Base-by-base conservation (phyloP, 2,888 invertebrate species). In the Elysia crispata region DNA sequence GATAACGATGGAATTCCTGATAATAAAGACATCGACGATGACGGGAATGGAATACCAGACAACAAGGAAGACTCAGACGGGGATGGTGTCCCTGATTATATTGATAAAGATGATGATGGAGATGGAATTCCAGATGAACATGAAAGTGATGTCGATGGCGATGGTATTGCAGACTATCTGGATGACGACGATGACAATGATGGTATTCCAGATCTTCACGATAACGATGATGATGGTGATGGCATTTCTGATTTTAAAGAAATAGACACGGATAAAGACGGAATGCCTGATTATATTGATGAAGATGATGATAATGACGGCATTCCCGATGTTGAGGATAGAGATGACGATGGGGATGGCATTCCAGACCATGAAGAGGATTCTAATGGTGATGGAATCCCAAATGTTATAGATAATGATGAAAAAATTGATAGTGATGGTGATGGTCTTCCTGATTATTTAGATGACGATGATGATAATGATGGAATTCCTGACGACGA, bases 231-330 rank as follows among this genome's bases (percentile, higher is more conserved):
- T 33, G 88, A 90, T 84, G 89, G 83, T 6, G 83, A 86, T 78
- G 86, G 86, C 1, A 83, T 85, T 25, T 83, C 85, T 6, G 85
- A 86, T 79, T 18, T 79, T 62, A 13, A 28, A 41, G 87, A 86
- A 15, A 80, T 79, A 49, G 91, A 91, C 80, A 82, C 73, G 28
- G 89, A 91, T 83, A 88, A 87, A n/a, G 90, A 91, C 82, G 91
- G 91, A 1, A 88, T 90, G 76, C 90, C 89, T 18, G 88, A 89
- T 78, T 80, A 84, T 70, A 75, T 85, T 31, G 89, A 89, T 79
- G 84, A 85, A 25, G 88, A 88, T 70, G 84, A 82, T 73, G 88
- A 89, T 77, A 86, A 86, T 54, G 88, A 89, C 82, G 89, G 88
- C 11, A 87, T 88, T 69, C 86, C 86, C 0, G 87, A 89, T 83